A percentile compares a stretch with the other conserved stretches of the same genome.
Conservation (phyloP, 2,113 vertebrate genomes). For the Corvus moneduloides region DNA sequence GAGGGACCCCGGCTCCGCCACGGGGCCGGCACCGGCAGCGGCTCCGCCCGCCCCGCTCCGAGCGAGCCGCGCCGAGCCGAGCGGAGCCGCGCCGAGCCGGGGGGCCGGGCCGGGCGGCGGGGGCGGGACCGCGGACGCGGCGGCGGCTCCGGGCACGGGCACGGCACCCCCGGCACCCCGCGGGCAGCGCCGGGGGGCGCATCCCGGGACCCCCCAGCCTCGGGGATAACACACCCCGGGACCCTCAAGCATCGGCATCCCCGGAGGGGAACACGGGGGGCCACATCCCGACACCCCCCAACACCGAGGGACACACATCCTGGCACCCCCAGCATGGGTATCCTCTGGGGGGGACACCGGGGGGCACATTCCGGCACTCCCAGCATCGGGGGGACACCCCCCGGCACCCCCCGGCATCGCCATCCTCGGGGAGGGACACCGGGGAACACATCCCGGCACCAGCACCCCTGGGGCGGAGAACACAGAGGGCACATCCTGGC, state of each 20-base stretch:
- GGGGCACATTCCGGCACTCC: background rate
- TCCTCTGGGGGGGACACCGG: background rate
- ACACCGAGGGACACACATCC: background rate
- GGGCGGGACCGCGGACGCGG: background rate
- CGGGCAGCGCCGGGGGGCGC: background rate
- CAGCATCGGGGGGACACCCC: background rate
- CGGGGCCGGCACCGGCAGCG: too few relatives aligned
- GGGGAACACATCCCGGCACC: background rate
- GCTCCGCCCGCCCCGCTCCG: too few relatives aligned
- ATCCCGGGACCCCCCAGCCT: background rate
- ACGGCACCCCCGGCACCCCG: background rate
- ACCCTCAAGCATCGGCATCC: background rate
- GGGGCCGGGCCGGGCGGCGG: background rate
- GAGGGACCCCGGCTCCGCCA: too few relatives aligned
- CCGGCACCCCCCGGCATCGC: background rate
- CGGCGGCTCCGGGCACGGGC: background rate
- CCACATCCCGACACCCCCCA: background rate
- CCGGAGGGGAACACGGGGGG: background rate
- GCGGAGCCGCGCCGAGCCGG: too few relatives aligned
- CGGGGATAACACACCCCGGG: background rate
- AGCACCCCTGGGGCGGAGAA: background rate
- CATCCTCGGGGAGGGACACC: background rate
- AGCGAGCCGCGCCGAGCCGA: too few relatives aligned
- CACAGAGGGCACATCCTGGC: background rate
- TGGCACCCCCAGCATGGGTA: rapidly evolving